Evolutionary conservation across 2,888 invertebrate species (phyloP), one percentile per base, ranked within the genome.

Genomic region (Cataglyphis altisquamis): DNA sequence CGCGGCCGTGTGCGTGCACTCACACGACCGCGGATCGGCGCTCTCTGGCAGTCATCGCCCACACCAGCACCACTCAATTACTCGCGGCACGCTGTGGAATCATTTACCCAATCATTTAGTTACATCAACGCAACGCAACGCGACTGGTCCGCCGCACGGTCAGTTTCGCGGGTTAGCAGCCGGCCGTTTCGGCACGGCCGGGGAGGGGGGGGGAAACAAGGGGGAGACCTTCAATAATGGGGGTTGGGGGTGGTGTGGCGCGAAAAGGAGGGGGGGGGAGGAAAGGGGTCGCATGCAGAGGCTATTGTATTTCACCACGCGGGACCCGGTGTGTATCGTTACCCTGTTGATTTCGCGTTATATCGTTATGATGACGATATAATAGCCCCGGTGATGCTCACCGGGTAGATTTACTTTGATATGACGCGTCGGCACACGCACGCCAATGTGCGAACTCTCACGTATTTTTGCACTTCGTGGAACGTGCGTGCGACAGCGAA

Each of bases 21-120:
- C 62, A 78, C 81, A 55, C 70, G 63, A 57, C 32, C 64, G 55
- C 82, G 78, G 78, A 45, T 3, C 81, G 84, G 84, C 85, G 84
- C 85, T 83, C 87, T 85, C 90, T 77, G 87, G 88, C 88, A 91
- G 90, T 91, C 91, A 89, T 92, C 88, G 91, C 88, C 90, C 90
- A 91, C 89, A 90, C 91, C 91, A 91, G 92, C 92, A 92, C 94
- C 94, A 94, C 94, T 94, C 94, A 94, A 94, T 94, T 94, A 94
- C 94, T 94, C 94, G 94, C 93, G 93, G 92, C 94, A 93, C 94
- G 92, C 93, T 94, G 94, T 93, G 94, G 94, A 94, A 94, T 94
- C 94, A 94, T 94, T 94, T 94, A 94, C 94, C 94, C 94, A 94
- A 94, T 94, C 94, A 94, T 94, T 94, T 94, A 94, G 94, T 94